Evolutionary conservation across 1,140 invertebrate species (phyloP).

Genomic region (Cydia fagiglandana): DNA sequence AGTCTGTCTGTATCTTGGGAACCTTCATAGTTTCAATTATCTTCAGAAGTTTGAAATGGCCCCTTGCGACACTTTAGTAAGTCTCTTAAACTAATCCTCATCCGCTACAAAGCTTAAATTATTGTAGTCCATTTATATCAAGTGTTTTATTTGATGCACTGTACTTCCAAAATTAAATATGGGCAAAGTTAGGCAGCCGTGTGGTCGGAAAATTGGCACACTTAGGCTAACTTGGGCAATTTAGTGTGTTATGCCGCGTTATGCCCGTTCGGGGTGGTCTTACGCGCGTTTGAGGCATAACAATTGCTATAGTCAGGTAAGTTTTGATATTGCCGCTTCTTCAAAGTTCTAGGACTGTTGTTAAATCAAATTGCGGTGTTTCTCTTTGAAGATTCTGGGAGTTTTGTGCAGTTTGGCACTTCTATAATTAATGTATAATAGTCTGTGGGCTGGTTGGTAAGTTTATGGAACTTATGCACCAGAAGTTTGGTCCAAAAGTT

Average conservation of each 20-base stretch:
- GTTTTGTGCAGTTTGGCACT: neutral
- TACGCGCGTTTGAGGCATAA: neutral
- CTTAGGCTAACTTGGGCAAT: conserved; percentile 13
- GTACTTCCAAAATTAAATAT: conserved; percentile 33
- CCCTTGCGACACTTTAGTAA: too few species aligned
- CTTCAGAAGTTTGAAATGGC: too few species aligned
- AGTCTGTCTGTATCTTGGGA: too few species aligned
- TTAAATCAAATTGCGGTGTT: neutral
- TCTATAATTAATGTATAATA: neutral
- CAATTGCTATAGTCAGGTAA: conserved; percentile 17
- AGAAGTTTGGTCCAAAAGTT: neutral
- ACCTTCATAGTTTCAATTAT: too few species aligned
- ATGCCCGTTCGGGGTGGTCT: neutral
- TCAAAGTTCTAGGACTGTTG: neutral
- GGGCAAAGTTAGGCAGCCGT: conserved; percentile 22
- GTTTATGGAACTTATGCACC: neutral
- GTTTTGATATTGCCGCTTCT: conserved; percentile 5
- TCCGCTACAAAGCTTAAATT: too few species aligned
- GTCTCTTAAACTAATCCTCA: too few species aligned
- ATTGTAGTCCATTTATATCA: neutral
- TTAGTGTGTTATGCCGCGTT: neutral
- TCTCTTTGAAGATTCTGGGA: conserved; percentile 2
- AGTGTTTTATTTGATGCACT: neutral
- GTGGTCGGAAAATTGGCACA: conserved; percentile 13
- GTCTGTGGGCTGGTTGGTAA: neutral